These are phyloP conservation scores for Stictonetta naevosa DNA, from an alignment of 2,113 vertebrate species.

Conservation along the genomic window DNA sequence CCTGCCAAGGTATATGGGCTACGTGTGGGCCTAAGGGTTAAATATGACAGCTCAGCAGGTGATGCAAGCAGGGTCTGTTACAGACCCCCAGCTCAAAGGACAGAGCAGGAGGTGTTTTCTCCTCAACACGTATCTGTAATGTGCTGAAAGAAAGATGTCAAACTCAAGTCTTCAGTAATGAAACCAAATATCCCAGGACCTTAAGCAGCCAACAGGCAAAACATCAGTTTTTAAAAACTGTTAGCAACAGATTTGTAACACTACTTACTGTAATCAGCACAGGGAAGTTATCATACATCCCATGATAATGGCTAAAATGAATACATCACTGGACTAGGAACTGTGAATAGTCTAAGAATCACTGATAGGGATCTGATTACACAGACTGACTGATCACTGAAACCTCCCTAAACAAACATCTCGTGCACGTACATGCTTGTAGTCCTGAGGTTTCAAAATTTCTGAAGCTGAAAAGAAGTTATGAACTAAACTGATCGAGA, in stretches of 20 bases:
- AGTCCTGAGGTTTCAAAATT: neutral
- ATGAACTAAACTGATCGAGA: neutral
- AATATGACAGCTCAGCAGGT: neutral
- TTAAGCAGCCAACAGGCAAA: neutral
- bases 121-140: neutral
- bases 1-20: neutral
- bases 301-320: neutral
- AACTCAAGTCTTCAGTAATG: neutral
- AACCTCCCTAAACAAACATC: neutral
- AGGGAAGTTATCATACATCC: neutral
- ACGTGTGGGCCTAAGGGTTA: neutral
- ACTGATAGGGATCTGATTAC: neutral
- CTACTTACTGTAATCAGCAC: neutral
- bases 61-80: neutral
- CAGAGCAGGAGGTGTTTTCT: neutral
- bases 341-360: neutral
- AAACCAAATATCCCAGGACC: neutral
- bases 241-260: neutral
- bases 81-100: neutral
- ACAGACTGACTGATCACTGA: neutral
- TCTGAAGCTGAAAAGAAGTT: neutral
- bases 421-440: rapidly evolving
- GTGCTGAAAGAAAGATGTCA: neutral
- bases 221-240: rapidly evolving
- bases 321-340: neutral